Percentiles rank a stretch among this genome's conserved stretches.
These are phyloP conservation scores for Invenusta paracnida DNA, from an alignment of 2,888 invertebrate species.

Conservation along the genomic window DNA sequence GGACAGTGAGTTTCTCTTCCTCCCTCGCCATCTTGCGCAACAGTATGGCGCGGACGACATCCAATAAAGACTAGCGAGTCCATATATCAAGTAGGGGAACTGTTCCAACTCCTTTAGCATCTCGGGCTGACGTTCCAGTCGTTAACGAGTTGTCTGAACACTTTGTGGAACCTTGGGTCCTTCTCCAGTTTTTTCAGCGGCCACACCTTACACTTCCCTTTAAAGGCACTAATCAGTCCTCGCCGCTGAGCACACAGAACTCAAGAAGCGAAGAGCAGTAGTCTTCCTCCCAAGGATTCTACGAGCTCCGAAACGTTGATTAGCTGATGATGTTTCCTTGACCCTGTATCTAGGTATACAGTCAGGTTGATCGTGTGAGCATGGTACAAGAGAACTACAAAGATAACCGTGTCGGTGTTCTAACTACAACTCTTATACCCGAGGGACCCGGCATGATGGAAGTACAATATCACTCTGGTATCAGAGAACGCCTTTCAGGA, in stretches of 20 bases:
- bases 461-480: constrained; percentile 41
- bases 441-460: constrained; percentile 39
- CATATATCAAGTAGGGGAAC: not conserved
- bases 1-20: not conserved
- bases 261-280: not conserved
- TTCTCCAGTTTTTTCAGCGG: no score
- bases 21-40: not conserved
- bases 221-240: no score
- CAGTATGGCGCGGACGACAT: no score
- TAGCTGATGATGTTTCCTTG: constrained; percentile 40
- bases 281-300: not conserved
- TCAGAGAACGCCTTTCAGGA: constrained; percentile 42
- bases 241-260: not conserved
- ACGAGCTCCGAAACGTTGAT: constrained; percentile 39
- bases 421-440: constrained; percentile 43
- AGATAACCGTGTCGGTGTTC: constrained; percentile 41
- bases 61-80: not conserved
- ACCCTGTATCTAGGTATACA: constrained; percentile 39
- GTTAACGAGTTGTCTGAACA: not conserved
- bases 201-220: no score
- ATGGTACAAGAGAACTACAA: constrained; percentile 40
- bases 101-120: not conserved
- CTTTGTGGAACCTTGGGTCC: not conserved
- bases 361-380: constrained; percentile 36
- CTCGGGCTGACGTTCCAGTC: not conserved